These are phyloP conservation scores for Andrena trimmerana DNA, from an alignment of 2,888 invertebrate species.

Conservation along the genomic window DNA sequence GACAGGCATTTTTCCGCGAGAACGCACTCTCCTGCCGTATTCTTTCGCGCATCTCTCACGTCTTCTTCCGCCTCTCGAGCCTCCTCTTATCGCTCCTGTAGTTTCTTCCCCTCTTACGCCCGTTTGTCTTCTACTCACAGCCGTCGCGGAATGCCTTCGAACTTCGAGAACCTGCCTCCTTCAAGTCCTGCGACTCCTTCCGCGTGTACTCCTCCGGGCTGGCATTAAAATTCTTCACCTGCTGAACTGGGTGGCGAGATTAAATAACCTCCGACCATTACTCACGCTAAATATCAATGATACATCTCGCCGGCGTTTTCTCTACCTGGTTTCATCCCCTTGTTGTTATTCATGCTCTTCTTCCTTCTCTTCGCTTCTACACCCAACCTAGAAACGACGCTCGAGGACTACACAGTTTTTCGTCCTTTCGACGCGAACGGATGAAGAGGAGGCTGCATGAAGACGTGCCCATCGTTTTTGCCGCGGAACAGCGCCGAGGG, in stretches of 20 bases:
- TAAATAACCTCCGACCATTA: too few species aligned
- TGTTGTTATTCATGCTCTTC: constrained; percentile 9
- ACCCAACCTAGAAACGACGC: constrained; percentile 2
- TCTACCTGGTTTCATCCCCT: not conserved
- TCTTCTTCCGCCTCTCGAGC: constrained; percentile 12
- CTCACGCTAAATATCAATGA: not conserved
- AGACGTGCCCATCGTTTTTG: constrained; percentile 34
- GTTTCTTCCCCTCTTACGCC: constrained; percentile 22
- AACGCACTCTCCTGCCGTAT: constrained; percentile 43
- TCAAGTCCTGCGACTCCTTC: not conserved
- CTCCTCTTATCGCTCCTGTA: constrained; percentile 36
- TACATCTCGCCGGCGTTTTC: not conserved
- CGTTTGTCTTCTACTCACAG: constrained; percentile 39
- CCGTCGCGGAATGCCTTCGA: constrained; percentile 3
- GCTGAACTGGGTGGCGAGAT: not conserved
- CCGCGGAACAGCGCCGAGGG: not conserved
- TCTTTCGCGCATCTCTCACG: constrained; percentile 1
- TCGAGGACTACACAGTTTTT: constrained; percentile 38
- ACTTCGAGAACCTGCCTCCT: constrained; percentile 18
- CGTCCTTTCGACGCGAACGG: constrained; percentile 1
- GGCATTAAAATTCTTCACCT: not conserved
- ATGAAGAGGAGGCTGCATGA: not conserved
- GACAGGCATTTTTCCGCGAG: constrained; percentile 56
- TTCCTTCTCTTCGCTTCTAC: not conserved
- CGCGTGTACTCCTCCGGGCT: not conserved